Evolutionary conservation across 92 coral and sea anemone species (phyloP).

Genomic region (Chrysogorgia sp.): DNA sequence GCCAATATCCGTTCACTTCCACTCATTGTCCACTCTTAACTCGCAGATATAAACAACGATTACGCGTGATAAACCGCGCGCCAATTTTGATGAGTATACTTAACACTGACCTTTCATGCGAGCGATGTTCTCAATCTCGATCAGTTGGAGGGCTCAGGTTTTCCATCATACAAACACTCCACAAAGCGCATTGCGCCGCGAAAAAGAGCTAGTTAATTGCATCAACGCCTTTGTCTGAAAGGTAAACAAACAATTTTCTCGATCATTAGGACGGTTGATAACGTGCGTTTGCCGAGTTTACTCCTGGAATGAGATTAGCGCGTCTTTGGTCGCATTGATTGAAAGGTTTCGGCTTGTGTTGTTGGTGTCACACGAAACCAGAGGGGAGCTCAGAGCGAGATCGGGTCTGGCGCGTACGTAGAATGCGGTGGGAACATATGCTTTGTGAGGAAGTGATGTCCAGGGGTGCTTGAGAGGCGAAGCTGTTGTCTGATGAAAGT

Average conservation of each 20-base stretch:
- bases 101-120: too few species aligned
- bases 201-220: neutral
- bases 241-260: conserved; percentile 15
- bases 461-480: too few species aligned
- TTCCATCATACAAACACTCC: neutral
- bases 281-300: conserved; percentile 2
- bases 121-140: too few species aligned
- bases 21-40: neutral
- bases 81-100: too few species aligned
- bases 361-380: neutral
- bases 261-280: conserved; percentile 14
- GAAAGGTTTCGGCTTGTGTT: neutral
- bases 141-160: neutral
- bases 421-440: too few species aligned
- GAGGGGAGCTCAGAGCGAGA: neutral
- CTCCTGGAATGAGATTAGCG: conserved; percentile 21
- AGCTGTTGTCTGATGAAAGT: neutral
- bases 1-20: neutral
- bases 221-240: neutral
- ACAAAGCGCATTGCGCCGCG: neutral
- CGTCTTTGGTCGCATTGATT: neutral
- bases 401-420: too few species aligned
- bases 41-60: neutral
- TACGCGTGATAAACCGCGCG: too few species aligned
- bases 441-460: too few species aligned